Evolutionary conservation across 1,140 invertebrate species (phyloP).

Genomic region (Subanguina moxae): DNA sequence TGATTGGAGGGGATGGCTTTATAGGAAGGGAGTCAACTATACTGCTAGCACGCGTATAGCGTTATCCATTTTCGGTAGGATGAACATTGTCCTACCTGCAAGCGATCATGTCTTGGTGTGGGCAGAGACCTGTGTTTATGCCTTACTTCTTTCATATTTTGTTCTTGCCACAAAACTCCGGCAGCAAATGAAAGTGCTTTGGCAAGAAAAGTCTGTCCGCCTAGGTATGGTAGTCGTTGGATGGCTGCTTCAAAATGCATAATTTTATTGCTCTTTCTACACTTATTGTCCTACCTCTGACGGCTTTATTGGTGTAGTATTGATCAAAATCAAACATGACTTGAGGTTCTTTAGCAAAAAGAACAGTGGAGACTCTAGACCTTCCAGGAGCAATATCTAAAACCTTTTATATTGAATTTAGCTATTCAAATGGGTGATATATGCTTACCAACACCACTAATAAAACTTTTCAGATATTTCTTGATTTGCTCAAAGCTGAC

Average conservation of each 20-base stretch:
- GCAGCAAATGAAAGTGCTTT: constrained; percentile 54
- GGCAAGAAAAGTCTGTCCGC: constrained; percentile 51
- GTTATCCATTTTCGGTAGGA: too few relatives aligned
- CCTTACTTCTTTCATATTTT: constrained; percentile 49
- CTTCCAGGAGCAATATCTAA: constrained; percentile 17
- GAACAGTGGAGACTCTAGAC: constrained; percentile 6
- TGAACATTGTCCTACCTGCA: constrained; percentile 43
- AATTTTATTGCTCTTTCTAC: neutral
- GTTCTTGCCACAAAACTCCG: constrained; percentile 51
- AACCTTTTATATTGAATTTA: neutral
- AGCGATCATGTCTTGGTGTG: constrained; percentile 50
- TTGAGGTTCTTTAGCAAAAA: constrained; percentile 14
- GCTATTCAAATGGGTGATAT: neutral
- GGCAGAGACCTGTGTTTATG: constrained; percentile 42
- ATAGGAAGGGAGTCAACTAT: too few relatives aligned
- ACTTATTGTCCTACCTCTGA: constrained; percentile 11
- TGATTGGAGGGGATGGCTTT: too few relatives aligned
- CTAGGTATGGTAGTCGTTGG: constrained; percentile 46
- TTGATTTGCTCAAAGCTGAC: neutral
- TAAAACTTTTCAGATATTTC: neutral
- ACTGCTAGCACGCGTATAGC: too few relatives aligned
- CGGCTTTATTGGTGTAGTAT: constrained; percentile 18
- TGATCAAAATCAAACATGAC: constrained; percentile 13
- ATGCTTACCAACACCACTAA: neutral
- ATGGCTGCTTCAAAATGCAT: constrained; percentile 39